Base-by-base conservation (phyloP, 2,113 vertebrate genomes). In the Centropus unirufus region DNA sequence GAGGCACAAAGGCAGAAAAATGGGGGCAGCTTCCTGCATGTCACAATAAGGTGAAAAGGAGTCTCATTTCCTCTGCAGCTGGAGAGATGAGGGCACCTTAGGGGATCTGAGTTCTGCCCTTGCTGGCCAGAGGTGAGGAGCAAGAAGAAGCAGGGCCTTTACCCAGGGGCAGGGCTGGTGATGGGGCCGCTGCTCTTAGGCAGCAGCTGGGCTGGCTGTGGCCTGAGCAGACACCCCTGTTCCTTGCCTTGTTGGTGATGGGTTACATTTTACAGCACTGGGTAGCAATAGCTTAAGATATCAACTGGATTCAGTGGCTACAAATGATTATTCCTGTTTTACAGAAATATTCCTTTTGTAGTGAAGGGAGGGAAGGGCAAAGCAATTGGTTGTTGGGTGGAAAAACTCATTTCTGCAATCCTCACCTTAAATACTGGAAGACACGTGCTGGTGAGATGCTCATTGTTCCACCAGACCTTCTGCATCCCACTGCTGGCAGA, bases 101-200 rank as follows among this genome's bases (percentile, higher is more conserved):
- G 14, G 36, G 20, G 8, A 6, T 32, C 27, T 32, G 57, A 75
- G 17, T 14, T 69, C 32, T 75, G n/a, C 36, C 15, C 23, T 23
- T 0, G 1, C 14, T 47, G 44, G 26, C 32, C 26, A 20, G 42
- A 68, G 62, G 8, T 63, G 51, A 42, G 46, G n/a, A 74, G 24
- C 11, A 42, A 79, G 62, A 68, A n/a, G 36, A 3, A n/a, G 19
- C 7, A 16, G 16, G 36, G 39, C 39, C 46, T 44, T 52, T 19
- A 44, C 14, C 32, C 27, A 72, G 14, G 32, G n/a, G 17, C 36
- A 68, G 46, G 46, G 30, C 46, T 52, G 52, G 29, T 46, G 78
- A 40, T 40, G 54, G 17, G 51, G 34, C 19, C 1, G 0, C 21
- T 1, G 3, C 19, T 47, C 29, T 49, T 1, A 7, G 26, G 29